Evolutionary conservation across 1,140 invertebrate species (phyloP).

Genomic region (Ips nitidus): DNA sequence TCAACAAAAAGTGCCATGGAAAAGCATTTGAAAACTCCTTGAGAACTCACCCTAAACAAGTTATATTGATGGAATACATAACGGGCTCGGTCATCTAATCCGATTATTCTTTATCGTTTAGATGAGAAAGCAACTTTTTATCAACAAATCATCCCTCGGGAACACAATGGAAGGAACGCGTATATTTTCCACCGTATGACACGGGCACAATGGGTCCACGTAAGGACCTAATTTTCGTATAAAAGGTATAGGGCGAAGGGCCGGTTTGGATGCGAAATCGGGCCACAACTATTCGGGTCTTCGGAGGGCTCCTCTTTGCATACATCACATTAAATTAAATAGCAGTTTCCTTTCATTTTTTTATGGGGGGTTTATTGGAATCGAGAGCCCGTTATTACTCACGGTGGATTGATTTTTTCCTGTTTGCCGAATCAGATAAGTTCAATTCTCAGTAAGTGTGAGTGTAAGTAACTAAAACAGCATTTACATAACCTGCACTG

Average conservation of each 20-base stretch:
- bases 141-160: conserved; percentile 1
- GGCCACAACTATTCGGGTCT: conserved; percentile 16
- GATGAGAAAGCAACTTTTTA: not conserved
- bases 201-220: conserved; percentile 16
- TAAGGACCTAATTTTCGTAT: conserved; percentile 14
- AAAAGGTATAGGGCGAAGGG: conserved; percentile 20
- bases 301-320: conserved; percentile 16
- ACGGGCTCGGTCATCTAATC: too few species aligned
- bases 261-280: conserved; percentile 2
- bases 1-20: too few species aligned
- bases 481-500: too few species aligned
- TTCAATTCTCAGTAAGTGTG: too few species aligned
- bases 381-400: not conserved
- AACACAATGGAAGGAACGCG: conserved; percentile 4
- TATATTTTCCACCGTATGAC: conserved; percentile 16
- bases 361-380: conserved; percentile 13
- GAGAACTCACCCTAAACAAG: too few species aligned
- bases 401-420: not conserved
- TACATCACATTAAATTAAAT: conserved; percentile 34
- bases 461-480: too few species aligned
- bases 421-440: too few species aligned
- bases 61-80: too few species aligned
- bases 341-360: conserved; percentile 21
- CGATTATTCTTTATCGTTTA: not conserved
- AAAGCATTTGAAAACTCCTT: too few species aligned